Evolutionary conservation across 2,797 vertebrate species (phyloP).

Genomic region (Sphenopsis melanotis): DNA sequence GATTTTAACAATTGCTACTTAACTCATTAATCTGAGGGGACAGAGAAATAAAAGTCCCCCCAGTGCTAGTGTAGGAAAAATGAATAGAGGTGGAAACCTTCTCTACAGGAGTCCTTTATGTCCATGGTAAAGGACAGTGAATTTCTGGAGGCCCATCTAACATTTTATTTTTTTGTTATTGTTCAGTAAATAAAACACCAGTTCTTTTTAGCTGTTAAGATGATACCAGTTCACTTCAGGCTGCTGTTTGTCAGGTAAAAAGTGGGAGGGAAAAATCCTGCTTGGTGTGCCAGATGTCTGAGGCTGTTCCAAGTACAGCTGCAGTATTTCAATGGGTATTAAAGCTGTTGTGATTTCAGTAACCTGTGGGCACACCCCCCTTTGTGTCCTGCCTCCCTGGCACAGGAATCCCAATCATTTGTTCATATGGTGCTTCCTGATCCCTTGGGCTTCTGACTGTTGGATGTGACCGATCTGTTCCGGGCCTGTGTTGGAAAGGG

Average conservation of each 20-base stretch:
- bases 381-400: accelerated
- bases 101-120: neutral
- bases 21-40: neutral
- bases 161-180: neutral
- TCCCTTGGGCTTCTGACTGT: neutral
- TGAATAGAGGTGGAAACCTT: neutral
- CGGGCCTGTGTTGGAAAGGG: neutral
- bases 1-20: neutral
- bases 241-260: neutral
- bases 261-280: neutral
- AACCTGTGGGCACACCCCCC: neutral
- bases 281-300: neutral
- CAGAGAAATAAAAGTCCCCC: neutral
- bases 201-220: neutral
- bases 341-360: neutral
- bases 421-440: accelerated
- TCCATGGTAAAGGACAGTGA: neutral
- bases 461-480: neutral
- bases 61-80: neutral
- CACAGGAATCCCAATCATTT: accelerated
- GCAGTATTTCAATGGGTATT: neutral
- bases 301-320: neutral
- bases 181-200: neutral
- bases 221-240: neutral
- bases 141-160: neutral